A percentile compares a stretch with the other conserved stretches of the same genome.
Evolutionary conservation across 2,888 invertebrate genomes (phyloP).

Genomic region (Megastigmus dorsalis): DNA sequence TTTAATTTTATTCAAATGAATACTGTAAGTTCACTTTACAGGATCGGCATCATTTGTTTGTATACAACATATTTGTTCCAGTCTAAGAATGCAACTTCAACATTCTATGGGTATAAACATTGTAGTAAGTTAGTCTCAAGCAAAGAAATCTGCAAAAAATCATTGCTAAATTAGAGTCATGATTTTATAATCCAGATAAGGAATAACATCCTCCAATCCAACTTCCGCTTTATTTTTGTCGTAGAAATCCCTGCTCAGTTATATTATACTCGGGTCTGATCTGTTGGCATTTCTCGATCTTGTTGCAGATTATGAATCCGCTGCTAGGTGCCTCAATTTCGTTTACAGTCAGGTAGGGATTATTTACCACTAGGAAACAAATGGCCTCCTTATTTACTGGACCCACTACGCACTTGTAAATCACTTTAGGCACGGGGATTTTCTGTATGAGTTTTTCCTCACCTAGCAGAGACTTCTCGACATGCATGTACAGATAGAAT

Average conservation of each 20-base stretch:
- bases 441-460: not conserved
- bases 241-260: constrained; percentile 39
- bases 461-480: not conserved
- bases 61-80: too few species aligned
- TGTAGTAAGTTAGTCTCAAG: too few species aligned
- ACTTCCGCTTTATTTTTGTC: not conserved
- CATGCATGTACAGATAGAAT: constrained; percentile 12
- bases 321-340: not conserved
- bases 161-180: too few species aligned
- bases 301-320: constrained; percentile 5
- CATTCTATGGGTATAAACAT: too few species aligned
- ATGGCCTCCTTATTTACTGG: constrained; percentile 75
- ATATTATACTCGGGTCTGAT: constrained; percentile 8
- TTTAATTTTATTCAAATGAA: too few species aligned
- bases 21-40: too few species aligned
- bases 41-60: too few species aligned
- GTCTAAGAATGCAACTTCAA: too few species aligned
- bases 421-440: constrained; percentile 77
- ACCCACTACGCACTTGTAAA: constrained; percentile 79
- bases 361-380: constrained; percentile 77
- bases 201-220: constrained; percentile 29
- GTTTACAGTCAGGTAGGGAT: constrained; percentile 12
- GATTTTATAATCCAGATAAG: not conserved
- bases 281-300: not conserved
- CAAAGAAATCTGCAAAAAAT: too few species aligned